These are phyloP conservation scores for Leptinotarsa juncta DNA, from an alignment of 2,888 invertebrate species.

Conservation along the genomic window DNA sequence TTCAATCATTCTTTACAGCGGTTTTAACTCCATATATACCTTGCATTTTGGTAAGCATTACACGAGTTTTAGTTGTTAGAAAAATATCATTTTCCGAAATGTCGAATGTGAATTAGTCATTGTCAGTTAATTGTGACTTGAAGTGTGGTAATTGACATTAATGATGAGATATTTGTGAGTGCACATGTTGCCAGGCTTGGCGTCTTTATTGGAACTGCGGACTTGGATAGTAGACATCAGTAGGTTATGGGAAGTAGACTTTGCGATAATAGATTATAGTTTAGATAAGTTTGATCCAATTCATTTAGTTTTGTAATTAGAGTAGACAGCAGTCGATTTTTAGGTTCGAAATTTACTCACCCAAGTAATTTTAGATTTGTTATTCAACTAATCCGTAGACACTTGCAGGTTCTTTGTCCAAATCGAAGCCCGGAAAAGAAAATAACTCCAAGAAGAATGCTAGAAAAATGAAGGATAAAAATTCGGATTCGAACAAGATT, in stretches of 20 bases:
- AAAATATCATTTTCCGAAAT: too few relatives aligned
- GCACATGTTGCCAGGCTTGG: too few relatives aligned
- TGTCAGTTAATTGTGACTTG: background rate
- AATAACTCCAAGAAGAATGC: conserved; percentile 23
- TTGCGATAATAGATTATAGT: background rate
- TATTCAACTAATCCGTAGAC: conserved; percentile 29
- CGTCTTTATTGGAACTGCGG: too few relatives aligned
- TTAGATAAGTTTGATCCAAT: background rate
- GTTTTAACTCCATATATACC: too few relatives aligned
- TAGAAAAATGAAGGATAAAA: conserved; percentile 18
- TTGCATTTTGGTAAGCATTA: too few relatives aligned
- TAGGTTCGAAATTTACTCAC: too few relatives aligned
- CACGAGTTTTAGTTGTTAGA: too few relatives aligned
- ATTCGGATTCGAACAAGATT: conserved; percentile 45
- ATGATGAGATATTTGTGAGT: too few relatives aligned
- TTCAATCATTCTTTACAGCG: too few relatives aligned
- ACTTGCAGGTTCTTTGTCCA: conserved; percentile 29
- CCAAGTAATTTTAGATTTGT: background rate
- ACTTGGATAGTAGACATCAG: too few relatives aligned
- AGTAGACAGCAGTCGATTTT: background rate
- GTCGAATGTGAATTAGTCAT: background rate
- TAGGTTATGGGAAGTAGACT: too few relatives aligned
- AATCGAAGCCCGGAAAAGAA: conserved; percentile 38
- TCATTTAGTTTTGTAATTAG: background rate
- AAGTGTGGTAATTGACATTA: too few relatives aligned